Evolutionary conservation across 2,113 vertebrate genomes (phyloP), one percentile per base, ranked within the genome.

Genomic region (Thryonomys swinderianus): DNA sequence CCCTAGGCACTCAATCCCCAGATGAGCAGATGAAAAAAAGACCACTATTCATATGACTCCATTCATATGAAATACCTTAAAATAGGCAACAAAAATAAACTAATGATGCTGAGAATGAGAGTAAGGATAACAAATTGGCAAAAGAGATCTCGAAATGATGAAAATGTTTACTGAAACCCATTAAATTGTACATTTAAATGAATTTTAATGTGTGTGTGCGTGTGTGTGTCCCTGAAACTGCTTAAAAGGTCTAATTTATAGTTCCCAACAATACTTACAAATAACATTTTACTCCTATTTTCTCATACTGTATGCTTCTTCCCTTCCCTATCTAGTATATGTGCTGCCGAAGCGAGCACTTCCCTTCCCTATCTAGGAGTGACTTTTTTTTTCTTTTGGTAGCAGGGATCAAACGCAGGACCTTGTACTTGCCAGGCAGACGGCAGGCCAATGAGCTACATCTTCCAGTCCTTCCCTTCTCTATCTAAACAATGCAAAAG

Each of bases 161-260:
- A 8, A 53, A 69, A 82, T 48, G 17, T 86, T 62, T 81, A 59
- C 42, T 92, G 88, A 84, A 88, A 91, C 66, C 67, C 45, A 87
- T 14, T 51, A 10, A 64, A n/a, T 18, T 61, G 3, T 69, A 48
- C 53, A 71, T 23, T 42, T 81, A 57, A 76, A 85, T 66, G 10
- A 94, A 62, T 85, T 84, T 71, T 88, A 86, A 61, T 57, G 64
- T 64, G 8, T 57, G 37, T n/a, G 76, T 48, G 23, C 55, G 48
- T 53, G 83, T n/a, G n/a, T n/a, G n/a, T n/a, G n/a, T n/a, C n/a
- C n/a, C n/a, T n/a, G 86, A 90, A 90, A 90, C 34, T 66, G 73
- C 86, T 86, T 67, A 53, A 86, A 90, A 95, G 51, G 84, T 37
- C 40, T 69, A 88, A 64, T 71, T 91, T 32, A 83, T 13, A 64